Evolutionary conservation across 2,797 vertebrate species (phyloP).

Genomic region (Rhyacichthys aspro): DNA sequence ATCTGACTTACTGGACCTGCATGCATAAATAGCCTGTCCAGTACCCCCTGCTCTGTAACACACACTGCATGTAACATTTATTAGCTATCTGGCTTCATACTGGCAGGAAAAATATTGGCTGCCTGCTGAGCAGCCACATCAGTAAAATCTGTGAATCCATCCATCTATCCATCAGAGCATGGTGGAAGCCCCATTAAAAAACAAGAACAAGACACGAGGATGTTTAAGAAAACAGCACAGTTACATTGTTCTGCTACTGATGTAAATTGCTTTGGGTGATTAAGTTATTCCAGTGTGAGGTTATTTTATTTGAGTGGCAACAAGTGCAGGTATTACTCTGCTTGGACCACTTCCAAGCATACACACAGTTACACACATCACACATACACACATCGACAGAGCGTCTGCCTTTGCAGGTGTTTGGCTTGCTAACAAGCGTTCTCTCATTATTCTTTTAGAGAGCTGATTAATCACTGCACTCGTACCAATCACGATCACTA

Average conservation of each 20-base stretch:
- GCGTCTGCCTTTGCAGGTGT: constrained; percentile 73
- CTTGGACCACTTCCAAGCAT: constrained; percentile 59
- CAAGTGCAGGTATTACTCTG: constrained; percentile 59
- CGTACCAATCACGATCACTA: constrained; percentile 57
- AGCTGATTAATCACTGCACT: constrained; percentile 64
- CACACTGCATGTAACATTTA: constrained; percentile 44
- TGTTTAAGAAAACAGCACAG: constrained; percentile 1
- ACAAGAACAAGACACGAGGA: neutral
- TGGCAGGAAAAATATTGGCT: constrained; percentile 40
- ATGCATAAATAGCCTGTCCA: constrained; percentile 35
- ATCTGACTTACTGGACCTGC: constrained; percentile 54
- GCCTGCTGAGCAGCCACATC: constrained; percentile 52
- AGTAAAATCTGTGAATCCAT: constrained; percentile 38
- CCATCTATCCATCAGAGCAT: constrained; percentile 1
- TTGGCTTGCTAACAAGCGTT: constrained; percentile 67
- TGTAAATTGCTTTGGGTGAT: constrained; percentile 17
- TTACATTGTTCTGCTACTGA: constrained; percentile 1
- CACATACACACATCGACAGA: constrained; percentile 25
- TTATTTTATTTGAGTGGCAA: constrained; percentile 53
- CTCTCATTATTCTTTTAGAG: constrained; percentile 75
- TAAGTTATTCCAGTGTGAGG: constrained; percentile 34
- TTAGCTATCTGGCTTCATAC: constrained; percentile 50
- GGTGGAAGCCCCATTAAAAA: constrained; percentile 4
- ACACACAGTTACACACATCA: constrained; percentile 34
- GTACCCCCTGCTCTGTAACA: constrained; percentile 13